Percentiles rank a stretch among this genome's conserved stretches.
Evolutionary conservation across 92 coral and sea anemone genomes (phyloP).

Genomic region (Zoanthus sansibaricus): DNA sequence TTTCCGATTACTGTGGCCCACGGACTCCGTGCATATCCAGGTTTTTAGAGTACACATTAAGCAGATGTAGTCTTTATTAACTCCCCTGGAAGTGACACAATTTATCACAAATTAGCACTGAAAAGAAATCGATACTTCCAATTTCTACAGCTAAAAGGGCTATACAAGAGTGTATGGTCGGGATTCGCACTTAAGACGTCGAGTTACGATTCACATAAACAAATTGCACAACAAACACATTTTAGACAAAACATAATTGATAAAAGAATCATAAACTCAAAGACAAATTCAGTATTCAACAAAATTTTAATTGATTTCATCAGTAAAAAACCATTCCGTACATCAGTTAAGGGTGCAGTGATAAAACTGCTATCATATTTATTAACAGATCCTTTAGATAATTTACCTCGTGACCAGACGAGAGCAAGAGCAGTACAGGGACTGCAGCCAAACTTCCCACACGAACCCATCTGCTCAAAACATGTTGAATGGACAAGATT

Average conservation of each 20-base stretch:
- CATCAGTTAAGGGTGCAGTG: constrained; percentile 11
- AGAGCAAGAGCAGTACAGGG: not conserved
- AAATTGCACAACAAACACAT: not conserved
- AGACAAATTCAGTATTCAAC: not conserved
- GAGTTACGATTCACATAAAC: not conserved
- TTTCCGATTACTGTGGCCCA: too few relatives aligned
- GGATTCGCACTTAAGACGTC: not conserved
- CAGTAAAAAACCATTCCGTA: constrained; percentile 29
- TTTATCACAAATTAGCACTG: too few relatives aligned
- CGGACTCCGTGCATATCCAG: too few relatives aligned
- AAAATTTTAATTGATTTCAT: not conserved
- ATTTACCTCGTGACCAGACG: constrained; percentile 15
- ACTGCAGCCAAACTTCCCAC: not conserved
- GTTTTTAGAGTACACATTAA: too few relatives aligned
- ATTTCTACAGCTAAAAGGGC: too few relatives aligned
- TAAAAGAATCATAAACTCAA: too few relatives aligned
- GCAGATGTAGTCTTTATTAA: too few relatives aligned
- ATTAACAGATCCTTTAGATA: not conserved
- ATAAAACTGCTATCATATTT: constrained; percentile 1
- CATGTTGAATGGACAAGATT: not conserved
- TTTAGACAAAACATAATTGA: too few relatives aligned
- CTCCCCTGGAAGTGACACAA: too few relatives aligned
- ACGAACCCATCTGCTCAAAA: not conserved
- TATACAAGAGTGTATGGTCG: too few relatives aligned
- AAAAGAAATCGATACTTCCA: too few relatives aligned